Base-by-base conservation (phyloP, 2,888 invertebrate genomes). In the Exephanes ischioxanthus region DNA sequence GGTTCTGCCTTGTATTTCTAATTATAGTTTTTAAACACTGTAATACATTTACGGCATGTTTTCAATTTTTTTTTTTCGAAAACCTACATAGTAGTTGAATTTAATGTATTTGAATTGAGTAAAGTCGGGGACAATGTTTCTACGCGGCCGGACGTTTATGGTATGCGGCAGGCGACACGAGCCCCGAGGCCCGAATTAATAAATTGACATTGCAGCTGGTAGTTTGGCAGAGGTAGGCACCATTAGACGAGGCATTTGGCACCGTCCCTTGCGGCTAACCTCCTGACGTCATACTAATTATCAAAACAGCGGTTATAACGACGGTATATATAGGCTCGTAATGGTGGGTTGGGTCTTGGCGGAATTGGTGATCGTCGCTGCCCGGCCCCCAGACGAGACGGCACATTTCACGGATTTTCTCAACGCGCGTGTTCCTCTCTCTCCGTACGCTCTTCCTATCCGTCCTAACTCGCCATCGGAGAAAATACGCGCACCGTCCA, bases 131-230 rank as follows among this genome's bases (percentile, higher is more conserved):
- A 76, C 16, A 48, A 14, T 66, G 66, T 51, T 30, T 41, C 37
- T 22, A 53, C 41, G 45, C 33, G 33, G 26, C 16, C 30, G 45
- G 76, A 61, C 76, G 66, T 66, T 68, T 51, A 67, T 80, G 75
- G 51, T 80, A 67, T 48, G 53, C 48, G 70, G 63, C 76, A 68
- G 72, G 80, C 67, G 67, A 67, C 75, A 45, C 45, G 55, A 41
- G 22, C 71, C 79, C 73, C 85, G 83, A 83, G 73, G 75, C 72
- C 45, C 86, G 87, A 90, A 90, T 90, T 89, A 90, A 92, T 91
- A 92, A 92, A 92, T 91, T 91, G 91, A 91, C 90, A 90, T 86
- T 88, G 89, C 92, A 91, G 91, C 91, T 91, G 92, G 90, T 89
- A 89, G 88, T 90, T 91, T 92, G 92, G 91, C 92, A 91, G 88